Base-by-base conservation (phyloP, 2,113 vertebrate species). In the Mionectes macconnelli region DNA sequence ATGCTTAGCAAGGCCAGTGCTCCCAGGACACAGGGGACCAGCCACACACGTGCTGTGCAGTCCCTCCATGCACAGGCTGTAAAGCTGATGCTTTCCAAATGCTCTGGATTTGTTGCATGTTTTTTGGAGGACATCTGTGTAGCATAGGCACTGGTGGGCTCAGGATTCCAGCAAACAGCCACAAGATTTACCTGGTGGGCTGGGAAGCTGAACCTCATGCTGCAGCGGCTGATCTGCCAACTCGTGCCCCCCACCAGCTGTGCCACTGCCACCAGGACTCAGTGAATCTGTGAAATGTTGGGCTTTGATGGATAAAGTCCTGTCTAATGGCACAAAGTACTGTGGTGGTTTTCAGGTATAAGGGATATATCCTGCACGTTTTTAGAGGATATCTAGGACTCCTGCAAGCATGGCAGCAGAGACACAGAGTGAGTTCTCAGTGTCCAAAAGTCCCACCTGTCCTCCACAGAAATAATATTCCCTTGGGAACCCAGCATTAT, bases 1-100 rank as follows among this genome's bases (percentile, higher is more conserved):
- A 20, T 24, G 62, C 57, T 85, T 62, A 88, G 91, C 53, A 35
- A 85, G 70, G 17, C 30, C 66, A 60, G 59, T 1, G 39, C 31
- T 83, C 53, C 62, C 8, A 2, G 78, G 74, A 90, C 56, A 49
- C 31, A 30, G 49, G 60, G 44, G 49, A 82, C 66, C 60, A 57
- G 57, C 52, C 0, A 0, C 21, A 64, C 57, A 44, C 3, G 2
- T 92, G 94, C 62, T 60, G 21, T 0, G 0, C 75, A 47, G 35
- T 55, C 62, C 25, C 75, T 72, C 47, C 3, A 1, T 55, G 40
- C 24, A 44, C 0, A 1, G 42, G 21, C 37, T 88, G 52, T 24
- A 59, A 83, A 79, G 45, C 37, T 85, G 6, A 5, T 73, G 63
- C 68, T 68, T 94, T 92, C 76, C 89, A 92, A 93, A 77, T 56